Evolutionary conservation across 2,797 vertebrate genomes (phyloP).

Genomic region (Anguilla anguilla): DNA sequence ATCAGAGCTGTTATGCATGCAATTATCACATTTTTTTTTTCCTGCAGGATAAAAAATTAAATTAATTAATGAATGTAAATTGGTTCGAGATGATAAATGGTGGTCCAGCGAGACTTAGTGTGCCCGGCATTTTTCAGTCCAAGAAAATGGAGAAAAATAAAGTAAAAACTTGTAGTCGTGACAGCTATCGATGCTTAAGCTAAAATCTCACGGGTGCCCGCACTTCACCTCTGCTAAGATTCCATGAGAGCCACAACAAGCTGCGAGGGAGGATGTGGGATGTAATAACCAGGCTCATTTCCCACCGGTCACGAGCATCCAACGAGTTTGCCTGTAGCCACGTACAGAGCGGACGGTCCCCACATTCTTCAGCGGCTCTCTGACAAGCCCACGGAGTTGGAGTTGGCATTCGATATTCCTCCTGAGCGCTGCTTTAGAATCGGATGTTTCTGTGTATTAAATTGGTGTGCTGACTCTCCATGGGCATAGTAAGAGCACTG

Average conservation of each 20-base stretch:
- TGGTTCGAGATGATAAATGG: neutral
- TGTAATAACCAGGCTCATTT: slow-evolving; percentile 31
- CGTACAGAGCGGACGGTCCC: slow-evolving; percentile 14
- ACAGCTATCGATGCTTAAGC: slow-evolving; percentile 6
- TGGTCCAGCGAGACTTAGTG: neutral
- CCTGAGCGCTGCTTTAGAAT: neutral
- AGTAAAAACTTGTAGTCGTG: neutral
- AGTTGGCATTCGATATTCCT: neutral
- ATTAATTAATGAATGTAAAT: neutral
- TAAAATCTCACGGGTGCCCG: slow-evolving; percentile 8
- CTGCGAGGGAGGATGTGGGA: neutral
- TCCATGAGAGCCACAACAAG: slow-evolving; percentile 6
- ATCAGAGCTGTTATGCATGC: neutral
- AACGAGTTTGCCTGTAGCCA: slow-evolving; percentile 10
- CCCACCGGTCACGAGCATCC: slow-evolving; percentile 27
- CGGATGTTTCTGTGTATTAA: too few species aligned
- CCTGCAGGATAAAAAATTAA: too few species aligned
- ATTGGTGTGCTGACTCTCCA: neutral
- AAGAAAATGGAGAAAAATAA: neutral
- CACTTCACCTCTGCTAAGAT: slow-evolving; percentile 19
- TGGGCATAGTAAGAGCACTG: neutral
- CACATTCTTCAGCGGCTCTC: neutral
- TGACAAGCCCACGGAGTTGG: slow-evolving; percentile 3
- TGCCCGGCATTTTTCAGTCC: neutral
- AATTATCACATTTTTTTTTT: neutral